Conservation (phyloP, 2,888 invertebrate genomes). For the Andrena trimmerana region DNA sequence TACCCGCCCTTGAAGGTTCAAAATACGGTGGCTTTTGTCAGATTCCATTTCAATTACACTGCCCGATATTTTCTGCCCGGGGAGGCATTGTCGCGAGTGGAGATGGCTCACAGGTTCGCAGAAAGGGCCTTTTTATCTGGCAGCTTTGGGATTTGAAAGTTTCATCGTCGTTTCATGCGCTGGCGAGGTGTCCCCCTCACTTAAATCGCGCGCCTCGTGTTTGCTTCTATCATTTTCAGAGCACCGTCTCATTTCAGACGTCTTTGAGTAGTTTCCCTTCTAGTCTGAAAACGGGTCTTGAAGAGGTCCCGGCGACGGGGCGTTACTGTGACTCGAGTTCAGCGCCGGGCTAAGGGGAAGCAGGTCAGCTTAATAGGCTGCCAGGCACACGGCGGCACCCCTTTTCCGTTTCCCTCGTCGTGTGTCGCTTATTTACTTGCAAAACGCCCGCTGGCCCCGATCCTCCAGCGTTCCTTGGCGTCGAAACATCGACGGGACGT, state of each 20-base stretch:
- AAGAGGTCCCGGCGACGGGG: slow-evolving; percentile 49
- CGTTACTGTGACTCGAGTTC: slow-evolving; percentile 26
- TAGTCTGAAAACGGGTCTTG: slow-evolving; percentile 55
- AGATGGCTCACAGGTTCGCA: not conserved
- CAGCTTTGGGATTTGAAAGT: slow-evolving; percentile 39
- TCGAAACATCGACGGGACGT: not conserved
- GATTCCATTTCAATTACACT: not conserved
- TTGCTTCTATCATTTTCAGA: slow-evolving; percentile 55
- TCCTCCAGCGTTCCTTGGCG: not conserved
- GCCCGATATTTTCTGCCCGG: not conserved
- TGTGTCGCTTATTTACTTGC: slow-evolving; percentile 45
- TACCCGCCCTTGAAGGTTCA: too few species aligned
- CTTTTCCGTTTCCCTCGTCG: slow-evolving; percentile 8
- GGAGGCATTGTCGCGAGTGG: not conserved
- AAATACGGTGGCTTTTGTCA: too few species aligned
- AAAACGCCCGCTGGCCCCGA: slow-evolving; percentile 28
- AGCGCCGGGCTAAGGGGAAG: slow-evolving; percentile 34
- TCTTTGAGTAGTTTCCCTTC: slow-evolving; percentile 60
- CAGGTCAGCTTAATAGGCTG: slow-evolving; percentile 66
- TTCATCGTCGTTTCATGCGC: slow-evolving; percentile 32
- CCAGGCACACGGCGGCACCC: slow-evolving; percentile 30
- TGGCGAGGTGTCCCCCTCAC: slow-evolving; percentile 33
- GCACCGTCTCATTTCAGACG: slow-evolving; percentile 60
- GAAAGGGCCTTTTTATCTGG: slow-evolving; percentile 5
- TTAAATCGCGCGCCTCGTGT: slow-evolving; percentile 52